Base-by-base conservation (phyloP, 2,888 invertebrate genomes). In the Caenorhabditis imperialis region DNA sequence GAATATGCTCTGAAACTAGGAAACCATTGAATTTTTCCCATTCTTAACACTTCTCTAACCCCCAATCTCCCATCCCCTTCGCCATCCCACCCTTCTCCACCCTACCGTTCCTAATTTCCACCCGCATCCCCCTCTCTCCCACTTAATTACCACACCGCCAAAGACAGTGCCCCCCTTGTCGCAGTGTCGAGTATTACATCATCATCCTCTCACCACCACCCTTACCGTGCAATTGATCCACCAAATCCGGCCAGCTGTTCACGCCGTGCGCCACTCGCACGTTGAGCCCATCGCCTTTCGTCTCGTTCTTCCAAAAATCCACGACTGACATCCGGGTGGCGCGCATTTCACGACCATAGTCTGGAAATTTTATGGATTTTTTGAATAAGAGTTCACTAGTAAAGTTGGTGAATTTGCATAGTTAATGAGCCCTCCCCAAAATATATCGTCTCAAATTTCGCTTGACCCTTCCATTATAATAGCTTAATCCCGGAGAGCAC, bases 291-390 rank as follows among this genome's bases (percentile, higher is more conserved):
- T 83, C 83, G 8, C 83, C 81, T 58, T 75, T 63, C 33, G 83
- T 83, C 45, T 83, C 83, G 50, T 83, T 81, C 55, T 82, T 79
- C 83, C 83, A 83, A 42, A 81, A 83, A 38, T 83, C 82, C 37
- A 83, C 81, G 1, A 83, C 83, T 0, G 82, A 82, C 83, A 83
- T 83, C 27, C 83, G 72, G 4, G 83, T 83, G 35, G 81, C 81
- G 35, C 83, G 83, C 69, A 76, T 78, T 51, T 82, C 82, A 33
- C 82, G 77, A 37, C 78, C 78, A 55, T 74, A 37, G 45, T 73
- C 80, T 80, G 77, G 23, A 30, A 30, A 30, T 30, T 30, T 30
- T 30, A 30, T 30, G 6, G 30, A 30, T 30, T 30, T 30, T 30
- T 30, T 30, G 30, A 30, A 30, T 7, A 30, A 7, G 6, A 30